These are phyloP conservation scores for Otolemur garnettii DNA, from an alignment of 2,113 vertebrate genomes.

Conservation along the genomic window DNA sequence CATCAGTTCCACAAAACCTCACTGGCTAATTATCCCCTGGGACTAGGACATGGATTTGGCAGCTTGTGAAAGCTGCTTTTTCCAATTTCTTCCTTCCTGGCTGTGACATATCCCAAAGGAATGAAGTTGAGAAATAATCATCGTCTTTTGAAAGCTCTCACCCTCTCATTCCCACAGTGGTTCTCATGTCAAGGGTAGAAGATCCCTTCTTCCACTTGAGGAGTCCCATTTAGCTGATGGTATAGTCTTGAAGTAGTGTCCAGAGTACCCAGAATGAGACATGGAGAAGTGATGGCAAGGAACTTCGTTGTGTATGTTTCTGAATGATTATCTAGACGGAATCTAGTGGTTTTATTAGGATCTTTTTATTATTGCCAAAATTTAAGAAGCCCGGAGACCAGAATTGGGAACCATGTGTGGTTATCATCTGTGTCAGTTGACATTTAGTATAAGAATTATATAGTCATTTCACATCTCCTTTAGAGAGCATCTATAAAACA, in stretches of 20 bases:
- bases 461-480: constrained; percentile 23
- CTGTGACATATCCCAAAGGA: constrained; percentile 84
- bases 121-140: constrained; percentile 83
- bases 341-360: constrained; percentile 32
- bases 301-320: background rate
- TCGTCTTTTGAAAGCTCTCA: constrained; percentile 71
- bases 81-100: constrained; percentile 80
- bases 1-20: constrained; percentile 77
- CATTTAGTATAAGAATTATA: background rate
- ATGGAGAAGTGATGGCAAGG: background rate
- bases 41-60: constrained; percentile 79
- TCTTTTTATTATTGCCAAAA: constrained; percentile 23
- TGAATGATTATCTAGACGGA: background rate
- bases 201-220: constrained; percentile 43
- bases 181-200: constrained; percentile 72
- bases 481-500: background rate
- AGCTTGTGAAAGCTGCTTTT: constrained; percentile 82
- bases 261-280: background rate
- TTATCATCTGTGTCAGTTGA: background rate
- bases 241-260: constrained; percentile 23
- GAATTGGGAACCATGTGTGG: background rate
- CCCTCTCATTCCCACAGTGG: constrained; percentile 80
- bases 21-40: constrained; percentile 78
- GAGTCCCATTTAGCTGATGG: background rate
- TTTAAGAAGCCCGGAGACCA: constrained; percentile 27